Conservation (phyloP, 2,888 invertebrate species). For the Serripes groenlandicus region DNA sequence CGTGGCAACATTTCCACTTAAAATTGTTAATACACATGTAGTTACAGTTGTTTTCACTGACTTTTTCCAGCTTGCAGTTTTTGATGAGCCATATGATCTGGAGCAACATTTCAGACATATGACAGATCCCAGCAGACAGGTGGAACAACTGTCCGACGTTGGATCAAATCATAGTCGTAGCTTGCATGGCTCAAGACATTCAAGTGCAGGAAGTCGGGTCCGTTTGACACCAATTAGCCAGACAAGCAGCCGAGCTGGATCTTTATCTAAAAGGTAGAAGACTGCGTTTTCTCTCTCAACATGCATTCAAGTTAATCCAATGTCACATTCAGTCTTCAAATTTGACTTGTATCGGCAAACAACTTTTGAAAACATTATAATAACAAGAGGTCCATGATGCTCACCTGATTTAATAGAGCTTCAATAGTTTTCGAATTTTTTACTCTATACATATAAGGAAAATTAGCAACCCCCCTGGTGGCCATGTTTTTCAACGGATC, state of each 20-base stretch:
- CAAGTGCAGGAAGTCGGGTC: slow-evolving; percentile 52
- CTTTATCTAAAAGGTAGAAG: slow-evolving; percentile 25
- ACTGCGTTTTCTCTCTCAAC: not conserved
- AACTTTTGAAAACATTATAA: too few relatives aligned
- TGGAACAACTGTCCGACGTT: slow-evolving; percentile 15
- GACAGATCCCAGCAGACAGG: slow-evolving; percentile 33
- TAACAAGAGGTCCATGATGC: too few relatives aligned
- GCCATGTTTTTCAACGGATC: too few relatives aligned
- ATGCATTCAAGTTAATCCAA: too few relatives aligned
- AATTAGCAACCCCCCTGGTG: too few relatives aligned
- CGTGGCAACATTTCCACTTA: too few relatives aligned
- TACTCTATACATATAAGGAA: too few relatives aligned
- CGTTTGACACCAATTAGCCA: slow-evolving; percentile 54
- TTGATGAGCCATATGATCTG: slow-evolving; percentile 58
- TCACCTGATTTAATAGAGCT: too few relatives aligned
- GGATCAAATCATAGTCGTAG: slow-evolving; percentile 15
- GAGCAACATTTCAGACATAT: slow-evolving; percentile 52
- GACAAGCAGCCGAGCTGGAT: slow-evolving; percentile 31
- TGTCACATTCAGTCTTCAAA: too few relatives aligned
- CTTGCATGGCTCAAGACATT: slow-evolving; percentile 36
- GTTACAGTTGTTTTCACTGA: not conserved
- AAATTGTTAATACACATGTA: too few relatives aligned
- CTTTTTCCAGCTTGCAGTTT: slow-evolving; percentile 52
- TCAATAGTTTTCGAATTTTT: too few relatives aligned
- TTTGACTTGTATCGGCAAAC: too few relatives aligned